These are phyloP conservation scores for Falco concolor DNA, from an alignment of 2,797 vertebrate species.

Conservation along the genomic window DNA sequence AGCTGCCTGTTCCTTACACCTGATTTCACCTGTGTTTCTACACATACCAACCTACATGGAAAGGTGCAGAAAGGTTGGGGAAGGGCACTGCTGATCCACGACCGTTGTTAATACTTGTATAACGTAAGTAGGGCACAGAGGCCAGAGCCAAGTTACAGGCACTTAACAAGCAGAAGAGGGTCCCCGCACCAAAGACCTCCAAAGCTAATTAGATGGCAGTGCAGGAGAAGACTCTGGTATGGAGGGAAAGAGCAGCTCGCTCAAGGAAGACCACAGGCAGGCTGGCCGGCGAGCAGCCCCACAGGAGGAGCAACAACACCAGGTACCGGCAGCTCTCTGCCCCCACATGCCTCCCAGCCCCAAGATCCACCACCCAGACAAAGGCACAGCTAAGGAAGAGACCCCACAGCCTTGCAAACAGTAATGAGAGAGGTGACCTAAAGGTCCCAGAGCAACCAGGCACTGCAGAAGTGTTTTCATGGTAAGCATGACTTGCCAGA, in stretches of 20 bases:
- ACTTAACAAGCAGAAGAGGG: too few relatives aligned
- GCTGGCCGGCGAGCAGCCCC: neutral
- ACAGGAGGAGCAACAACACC: accelerated
- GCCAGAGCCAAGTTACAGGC: neutral
- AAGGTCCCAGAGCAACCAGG: neutral
- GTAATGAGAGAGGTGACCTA: neutral
- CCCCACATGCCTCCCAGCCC: neutral
- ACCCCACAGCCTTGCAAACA: too few relatives aligned
- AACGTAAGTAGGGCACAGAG: accelerated
- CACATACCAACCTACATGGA: accelerated
- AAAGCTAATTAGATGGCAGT: neutral
- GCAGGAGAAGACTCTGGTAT: neutral
- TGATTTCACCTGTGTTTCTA: neutral
- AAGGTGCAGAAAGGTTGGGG: neutral
- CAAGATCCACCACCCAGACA: accelerated
- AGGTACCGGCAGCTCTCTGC: neutral
- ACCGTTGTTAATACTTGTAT: neutral
- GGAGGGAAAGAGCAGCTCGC: neutral
- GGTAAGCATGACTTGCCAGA: neutral
- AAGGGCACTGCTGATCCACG: neutral
- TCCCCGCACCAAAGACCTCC: neutral
- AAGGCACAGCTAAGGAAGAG: neutral
- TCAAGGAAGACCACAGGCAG: neutral
- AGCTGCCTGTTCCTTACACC: neutral
- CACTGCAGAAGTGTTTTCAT: neutral